Base-by-base conservation (phyloP, 2,797 vertebrate genomes). In the Pachyuromys duprasi region DNA sequence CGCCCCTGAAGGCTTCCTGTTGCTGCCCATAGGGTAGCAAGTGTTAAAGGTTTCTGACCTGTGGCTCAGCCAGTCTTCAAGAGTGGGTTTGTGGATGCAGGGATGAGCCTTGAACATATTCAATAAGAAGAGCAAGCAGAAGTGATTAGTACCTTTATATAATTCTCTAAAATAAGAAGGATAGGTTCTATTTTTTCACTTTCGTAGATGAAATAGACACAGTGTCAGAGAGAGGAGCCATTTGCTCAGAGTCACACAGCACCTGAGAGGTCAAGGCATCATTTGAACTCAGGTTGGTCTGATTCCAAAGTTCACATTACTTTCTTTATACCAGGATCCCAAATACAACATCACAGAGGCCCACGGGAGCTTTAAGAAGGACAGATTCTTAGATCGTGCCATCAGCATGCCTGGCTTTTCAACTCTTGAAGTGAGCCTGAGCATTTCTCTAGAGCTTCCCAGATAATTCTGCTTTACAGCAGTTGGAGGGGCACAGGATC, bases 1-100 rank as follows among this genome's bases (percentile, higher is more conserved):
- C 90, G 36, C 87, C 20, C 0, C 81, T 26, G 8, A 82, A 91
- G 88, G 70, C 87, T 97, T 97, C 97, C 95, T 97, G 96, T 96
- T 63, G 15, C 87, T 96, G 87, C 94, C 92, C 95, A 87, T 86
- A 63, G 95, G 94, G 95, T 69, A 86, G 91, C 74, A 67, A 93
- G 90, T 70, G 53, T 87, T 8, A 53, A 81, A 63, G 33, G 69
- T 12, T 88, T 86, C 75, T 74, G 88, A 86, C 90, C 88, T 62
- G 28, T 28, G 63, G 4, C 79, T 82, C 36, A 81, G 65, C 72
- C 86, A 60, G 39, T 92, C 69, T 26, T 55, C 69, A 96, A 96
- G 82, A 88, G 79, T 79, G 26, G 78, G 81, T 62, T 45, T 96
- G 63, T 69, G 28, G 17, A 0, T 45, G 39, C 62, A 80, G 86